Base-by-base conservation (phyloP, 2,797 vertebrate genomes). In the Pantherophis vulpinus region DNA sequence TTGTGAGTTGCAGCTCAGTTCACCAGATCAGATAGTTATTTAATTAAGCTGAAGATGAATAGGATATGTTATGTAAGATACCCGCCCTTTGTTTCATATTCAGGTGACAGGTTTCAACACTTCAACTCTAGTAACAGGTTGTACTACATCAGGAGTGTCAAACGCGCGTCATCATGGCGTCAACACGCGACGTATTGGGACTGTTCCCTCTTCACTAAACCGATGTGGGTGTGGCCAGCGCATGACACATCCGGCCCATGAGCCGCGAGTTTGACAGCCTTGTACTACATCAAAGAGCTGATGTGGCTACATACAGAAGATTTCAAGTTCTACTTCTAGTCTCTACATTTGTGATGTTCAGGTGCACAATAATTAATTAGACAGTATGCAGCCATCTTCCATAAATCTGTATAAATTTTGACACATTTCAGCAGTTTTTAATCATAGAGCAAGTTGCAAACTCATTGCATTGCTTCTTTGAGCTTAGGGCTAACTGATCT, bases 111-210 rank as follows among this genome's bases (percentile, higher is more conserved):
- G 10, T 47, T 83, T 47, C 37, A 83, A 47, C 20, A 47, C 10
- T 25, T 83, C 37, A 83, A 47, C 20, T 83, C 10, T 47, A 25
- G 37, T 47, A 83, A 47, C 37, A 83, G 20, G 20, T 25, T 42
- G 32, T 20, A 66, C 29, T 66, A n/a, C 29, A n/a, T 25, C 23
- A 25, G 2, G 23, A 23, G 7, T 25, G 7, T 60, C 59, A 61
- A 27, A 61, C 25, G 27, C 3, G 23, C 2, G 2, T 9, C 59
- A 60, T 60, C 59, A 60, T 2, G 8, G 60, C 1, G 9, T 25
- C 0, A 1, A 27, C 25, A 27, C 1, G 25, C 27, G 9, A 61
- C 0, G 1, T 61, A 61, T 27, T 3, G 3, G 60, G 25, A 61
- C 9, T 27, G 10, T 10, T 0, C 8, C 23, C 23, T 9, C 25